Conservation (phyloP, 1,140 invertebrate genomes). For the Bombus waltoni region DNA sequence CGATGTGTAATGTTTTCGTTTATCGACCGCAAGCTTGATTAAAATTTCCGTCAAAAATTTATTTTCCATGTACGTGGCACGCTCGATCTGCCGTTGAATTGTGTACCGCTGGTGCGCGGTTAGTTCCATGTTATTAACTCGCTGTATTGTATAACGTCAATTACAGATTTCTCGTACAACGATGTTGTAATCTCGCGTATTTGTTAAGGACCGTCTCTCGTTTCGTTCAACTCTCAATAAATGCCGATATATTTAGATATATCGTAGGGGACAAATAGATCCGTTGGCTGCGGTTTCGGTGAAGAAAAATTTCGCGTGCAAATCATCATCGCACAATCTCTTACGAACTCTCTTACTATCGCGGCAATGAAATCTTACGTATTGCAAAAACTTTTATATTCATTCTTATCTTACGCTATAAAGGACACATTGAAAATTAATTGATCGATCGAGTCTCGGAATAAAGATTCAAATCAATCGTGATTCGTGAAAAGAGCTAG, state of each 20-base stretch:
- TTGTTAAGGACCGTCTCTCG: neutral
- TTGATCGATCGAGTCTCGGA: neutral
- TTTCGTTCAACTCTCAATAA: neutral
- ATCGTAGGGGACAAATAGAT: neutral
- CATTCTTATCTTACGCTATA: too few relatives aligned
- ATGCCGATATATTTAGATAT: constrained; percentile 26
- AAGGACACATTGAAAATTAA: neutral
- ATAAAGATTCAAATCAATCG: neutral
- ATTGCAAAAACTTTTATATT: neutral
- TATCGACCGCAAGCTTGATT: neutral
- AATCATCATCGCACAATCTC: neutral
- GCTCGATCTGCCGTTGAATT: neutral
- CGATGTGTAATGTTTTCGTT: neutral
- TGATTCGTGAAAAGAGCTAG: neutral
- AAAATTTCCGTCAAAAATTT: neutral
- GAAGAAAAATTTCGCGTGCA: neutral
- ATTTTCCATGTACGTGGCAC: neutral
- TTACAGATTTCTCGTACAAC: neutral
- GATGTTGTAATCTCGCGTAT: too few relatives aligned
- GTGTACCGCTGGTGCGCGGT: neutral
- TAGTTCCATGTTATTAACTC: neutral
- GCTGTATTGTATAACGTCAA: constrained; percentile 7
- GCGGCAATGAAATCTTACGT: neutral
- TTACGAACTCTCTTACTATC: neutral
- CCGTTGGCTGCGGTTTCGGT: neutral